Base-by-base conservation (phyloP, 2,113 vertebrate species). In the Tauraco erythrolophus region DNA sequence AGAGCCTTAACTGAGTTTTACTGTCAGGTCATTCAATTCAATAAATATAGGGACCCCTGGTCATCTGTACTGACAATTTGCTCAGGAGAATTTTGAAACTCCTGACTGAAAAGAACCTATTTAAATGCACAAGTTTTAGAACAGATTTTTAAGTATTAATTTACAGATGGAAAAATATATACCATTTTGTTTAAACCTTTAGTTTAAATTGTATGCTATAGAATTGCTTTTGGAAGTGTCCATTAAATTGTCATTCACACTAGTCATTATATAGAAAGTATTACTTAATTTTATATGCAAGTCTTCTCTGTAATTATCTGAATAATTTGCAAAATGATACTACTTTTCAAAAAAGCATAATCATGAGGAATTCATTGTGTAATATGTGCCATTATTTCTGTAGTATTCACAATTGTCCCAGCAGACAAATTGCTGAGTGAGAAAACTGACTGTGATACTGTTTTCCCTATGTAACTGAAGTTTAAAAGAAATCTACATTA, bases 1-100 rank as follows among this genome's bases (percentile, higher is more conserved):
- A 98, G 96, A 96, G 98, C 99, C 31, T 98, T 99, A 97, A 99
- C 99, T 6, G 99, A 99, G 95, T 99, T 99, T 97, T 99, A 99
- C 94, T 99, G 99, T 95, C 99, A 99, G 95, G 97, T 99, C 74
- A 99, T 99, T 97, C 99, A 99, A 93, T 99, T 99, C 97, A 99
- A 99, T 97, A 98, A 98, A 96, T 99, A 99, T 25, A 98, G 99
- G 91, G 99, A 99, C 96, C 99, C 99, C 0, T 99, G 99, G 99
- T 98, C 97, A 97, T 96, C 97, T 16, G 46, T 98, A 94, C 96
- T 96, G 68, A 60, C 79, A 22, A 74, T 83, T 72, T 96, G 89
- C 89, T 83, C 82, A 80, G 94, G 91, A 82, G 56, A 82, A 77
- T 89, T 92, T 86, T 97, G 79, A 97, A 97, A 72, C 45, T 87